A percentile compares a stretch with the other conserved stretches of the same genome.
phyloP scores from a whole-genome alignment of 1,140 invertebrate genomes.

The Metaphire vulgaris region DNA sequence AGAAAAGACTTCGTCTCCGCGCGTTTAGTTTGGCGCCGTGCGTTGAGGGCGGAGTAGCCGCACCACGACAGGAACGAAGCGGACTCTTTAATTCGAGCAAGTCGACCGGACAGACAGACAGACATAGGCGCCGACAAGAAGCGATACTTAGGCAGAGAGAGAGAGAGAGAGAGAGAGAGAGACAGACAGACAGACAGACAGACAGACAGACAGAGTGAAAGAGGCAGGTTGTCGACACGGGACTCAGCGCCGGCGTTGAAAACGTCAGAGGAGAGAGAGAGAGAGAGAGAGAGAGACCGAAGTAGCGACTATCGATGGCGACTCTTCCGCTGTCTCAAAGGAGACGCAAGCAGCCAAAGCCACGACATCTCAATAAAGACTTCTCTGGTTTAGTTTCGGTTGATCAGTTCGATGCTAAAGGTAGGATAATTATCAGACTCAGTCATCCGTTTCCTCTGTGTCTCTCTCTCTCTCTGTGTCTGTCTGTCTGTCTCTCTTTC shows the following conservation, averaged over 20 bases:
- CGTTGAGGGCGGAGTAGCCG: neutral
- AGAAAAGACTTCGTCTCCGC: neutral
- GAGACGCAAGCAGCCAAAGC: neutral
- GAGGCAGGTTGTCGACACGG: too few species aligned
- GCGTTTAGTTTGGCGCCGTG: neutral
- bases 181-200: neutral
- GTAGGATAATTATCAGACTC: too few species aligned
- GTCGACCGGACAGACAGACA: neutral
- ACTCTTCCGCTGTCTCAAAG: neutral
- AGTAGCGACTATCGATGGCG: neutral
- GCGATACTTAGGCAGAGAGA: neutral
- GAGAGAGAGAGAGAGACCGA: neutral
- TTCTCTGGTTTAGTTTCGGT: too few species aligned
- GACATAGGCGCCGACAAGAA: neutral
- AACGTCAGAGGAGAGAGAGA: neutral
- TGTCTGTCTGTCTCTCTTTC: too few species aligned
- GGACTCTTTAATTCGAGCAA: too few species aligned
- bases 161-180: neutral
- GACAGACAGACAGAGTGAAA: neutral
- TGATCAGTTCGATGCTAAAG: too few species aligned
- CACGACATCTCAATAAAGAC: neutral
- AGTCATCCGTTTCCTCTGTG: too few species aligned
- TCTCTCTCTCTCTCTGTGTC: too few species aligned
- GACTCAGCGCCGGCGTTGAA: too few species aligned
- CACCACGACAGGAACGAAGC: neutral